Evolutionary conservation across 2,113 vertebrate species (phyloP).

Genomic region (Zosterops pallidus): DNA sequence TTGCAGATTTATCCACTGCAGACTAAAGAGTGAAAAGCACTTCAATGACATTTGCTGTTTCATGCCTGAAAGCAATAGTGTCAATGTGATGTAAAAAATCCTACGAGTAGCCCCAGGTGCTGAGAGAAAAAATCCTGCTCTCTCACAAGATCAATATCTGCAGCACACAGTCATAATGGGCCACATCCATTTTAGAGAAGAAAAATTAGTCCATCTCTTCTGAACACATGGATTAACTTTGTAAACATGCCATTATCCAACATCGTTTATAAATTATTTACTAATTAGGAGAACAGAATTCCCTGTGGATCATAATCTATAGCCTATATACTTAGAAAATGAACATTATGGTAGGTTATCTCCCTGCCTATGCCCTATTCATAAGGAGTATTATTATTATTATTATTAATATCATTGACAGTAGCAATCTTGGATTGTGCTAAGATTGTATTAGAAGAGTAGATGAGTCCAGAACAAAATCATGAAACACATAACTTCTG

Average conservation of each 20-base stretch:
- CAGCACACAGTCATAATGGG: not conserved
- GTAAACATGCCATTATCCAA: constrained; percentile 29
- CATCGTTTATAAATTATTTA: constrained; percentile 3
- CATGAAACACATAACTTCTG: not conserved
- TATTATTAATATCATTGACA: not conserved
- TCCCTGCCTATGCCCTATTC: not conserved
- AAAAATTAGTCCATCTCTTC: constrained; percentile 1
- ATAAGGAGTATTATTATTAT: not conserved
- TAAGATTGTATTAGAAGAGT: not conserved
- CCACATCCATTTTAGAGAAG: constrained; percentile 3
- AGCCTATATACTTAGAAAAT: not conserved
- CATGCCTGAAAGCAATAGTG: constrained; percentile 5
- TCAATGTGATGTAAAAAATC: not conserved
- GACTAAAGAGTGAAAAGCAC: not conserved
- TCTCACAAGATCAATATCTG: constrained; percentile 35
- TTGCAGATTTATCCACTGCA: not conserved
- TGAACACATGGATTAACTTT: constrained; percentile 11
- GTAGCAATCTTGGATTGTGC: not conserved
- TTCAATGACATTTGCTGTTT: constrained; percentile 16
- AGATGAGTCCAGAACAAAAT: not conserved
- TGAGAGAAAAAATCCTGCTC: not conserved
- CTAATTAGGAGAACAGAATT: not conserved
- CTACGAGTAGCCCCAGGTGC: not conserved
- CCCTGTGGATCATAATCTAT: not conserved
- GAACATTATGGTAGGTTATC: not conserved